Percentiles rank a stretch among this genome's conserved stretches.
phyloP scores from a whole-genome alignment of 2,888 invertebrate species.

The Trimorus sp. region DNA sequence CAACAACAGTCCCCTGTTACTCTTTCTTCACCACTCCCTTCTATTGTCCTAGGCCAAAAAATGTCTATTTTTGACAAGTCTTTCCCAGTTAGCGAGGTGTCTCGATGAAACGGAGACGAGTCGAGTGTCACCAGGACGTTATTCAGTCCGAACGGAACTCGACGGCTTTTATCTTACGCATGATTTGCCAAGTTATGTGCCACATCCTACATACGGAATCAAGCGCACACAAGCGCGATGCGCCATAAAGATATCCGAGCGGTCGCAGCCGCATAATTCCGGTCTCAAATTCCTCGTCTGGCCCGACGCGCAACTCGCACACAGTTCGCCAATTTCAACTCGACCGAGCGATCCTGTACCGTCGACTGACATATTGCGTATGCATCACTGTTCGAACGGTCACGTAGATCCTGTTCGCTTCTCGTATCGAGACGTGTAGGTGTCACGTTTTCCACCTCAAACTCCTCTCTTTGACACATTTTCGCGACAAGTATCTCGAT shows the following conservation, averaged over 20 bases:
- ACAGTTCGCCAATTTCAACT: conserved; percentile 44
- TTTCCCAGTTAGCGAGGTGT: neutral
- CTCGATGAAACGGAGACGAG: conserved; percentile 5
- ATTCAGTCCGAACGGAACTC: conserved; percentile 26
- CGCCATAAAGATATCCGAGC: conserved; percentile 62
- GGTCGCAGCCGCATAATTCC: conserved; percentile 56
- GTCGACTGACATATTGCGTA: conserved; percentile 41
- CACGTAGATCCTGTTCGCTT: conserved; percentile 60
- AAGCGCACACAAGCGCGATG: conserved; percentile 50
- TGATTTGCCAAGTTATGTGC: conserved; percentile 56
- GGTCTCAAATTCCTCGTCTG: conserved; percentile 59
- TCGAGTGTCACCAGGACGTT: conserved; percentile 17
- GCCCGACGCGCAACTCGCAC: conserved; percentile 48
- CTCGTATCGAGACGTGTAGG: conserved; percentile 47
- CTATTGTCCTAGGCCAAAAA: no score
- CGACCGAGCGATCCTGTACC: conserved; percentile 53
- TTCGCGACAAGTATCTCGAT: neutral
- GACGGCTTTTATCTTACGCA: conserved; percentile 56
- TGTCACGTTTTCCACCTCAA: conserved; percentile 37
- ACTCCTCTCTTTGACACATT: conserved; percentile 10
- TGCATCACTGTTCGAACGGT: conserved; percentile 63
- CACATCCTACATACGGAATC: conserved; percentile 56
- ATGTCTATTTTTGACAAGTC: neutral
- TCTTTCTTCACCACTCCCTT: no score
- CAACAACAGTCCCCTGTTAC: no score